These are phyloP conservation scores for Auanema sp. DNA, from an alignment of 2,888 invertebrate species.

Conservation along the genomic window DNA sequence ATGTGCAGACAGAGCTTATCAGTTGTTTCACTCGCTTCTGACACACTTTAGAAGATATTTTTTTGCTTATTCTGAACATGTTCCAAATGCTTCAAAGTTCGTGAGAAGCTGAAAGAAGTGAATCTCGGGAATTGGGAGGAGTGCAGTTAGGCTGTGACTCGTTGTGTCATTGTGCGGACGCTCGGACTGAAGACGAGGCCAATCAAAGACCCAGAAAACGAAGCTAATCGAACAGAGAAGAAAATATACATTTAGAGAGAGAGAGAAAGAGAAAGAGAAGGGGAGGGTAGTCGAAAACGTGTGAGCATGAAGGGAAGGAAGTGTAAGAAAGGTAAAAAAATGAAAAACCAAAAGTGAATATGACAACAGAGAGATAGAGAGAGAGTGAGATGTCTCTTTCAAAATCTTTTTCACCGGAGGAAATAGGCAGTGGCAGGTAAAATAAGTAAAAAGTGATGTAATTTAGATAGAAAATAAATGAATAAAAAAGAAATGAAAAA, in stretches of 20 bases:
- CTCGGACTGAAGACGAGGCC: constrained; percentile 6
- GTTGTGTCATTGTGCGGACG: not conserved
- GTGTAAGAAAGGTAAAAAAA: constrained; percentile 11
- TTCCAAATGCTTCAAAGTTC: constrained; percentile 1
- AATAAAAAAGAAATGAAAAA: not conserved
- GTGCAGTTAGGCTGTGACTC: no score
- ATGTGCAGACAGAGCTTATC: no score
- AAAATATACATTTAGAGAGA: constrained; percentile 5
- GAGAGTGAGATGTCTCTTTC: not conserved
- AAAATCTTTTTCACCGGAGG: not conserved
- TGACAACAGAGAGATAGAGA: constrained; percentile 15
- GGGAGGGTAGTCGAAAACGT: constrained; percentile 12
- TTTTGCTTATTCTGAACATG: not conserved
- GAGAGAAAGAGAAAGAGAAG: constrained; percentile 9
- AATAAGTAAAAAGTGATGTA: not conserved
- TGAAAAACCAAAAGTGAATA: constrained; percentile 13
- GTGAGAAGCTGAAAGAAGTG: not conserved
- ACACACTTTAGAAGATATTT: not conserved
- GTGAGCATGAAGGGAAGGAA: constrained; percentile 15
- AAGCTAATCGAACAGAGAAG: constrained; percentile 4
- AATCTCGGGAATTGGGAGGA: not conserved
- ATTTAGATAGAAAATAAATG: not conserved
- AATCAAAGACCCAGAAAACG: constrained; percentile 9
- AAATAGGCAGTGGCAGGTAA: not conserved
- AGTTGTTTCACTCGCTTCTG: no score